A percentile compares a stretch with the other conserved stretches of the same genome.
These are phyloP conservation scores for Aegotheles bennettii DNA, from an alignment of 2,113 vertebrate genomes.

Conservation along the genomic window DNA sequence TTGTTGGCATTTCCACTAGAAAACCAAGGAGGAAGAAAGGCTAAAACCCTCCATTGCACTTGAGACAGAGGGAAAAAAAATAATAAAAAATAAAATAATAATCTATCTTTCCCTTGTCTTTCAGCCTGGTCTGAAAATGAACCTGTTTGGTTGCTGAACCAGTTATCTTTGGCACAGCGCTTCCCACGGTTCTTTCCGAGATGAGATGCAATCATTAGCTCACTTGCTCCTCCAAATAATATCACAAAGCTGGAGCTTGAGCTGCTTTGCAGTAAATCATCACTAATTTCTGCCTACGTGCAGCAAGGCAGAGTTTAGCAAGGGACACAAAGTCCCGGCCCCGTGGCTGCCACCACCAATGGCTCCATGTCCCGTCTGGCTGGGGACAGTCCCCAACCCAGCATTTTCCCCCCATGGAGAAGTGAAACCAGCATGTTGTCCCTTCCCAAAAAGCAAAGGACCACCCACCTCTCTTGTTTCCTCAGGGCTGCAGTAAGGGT, in stretches of 20 bases:
- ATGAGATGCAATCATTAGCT: conserved; percentile 2
- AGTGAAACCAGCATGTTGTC: neutral
- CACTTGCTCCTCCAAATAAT: conserved; percentile 5
- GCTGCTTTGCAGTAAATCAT: neutral
- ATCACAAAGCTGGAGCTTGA: neutral
- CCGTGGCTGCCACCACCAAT: neutral
- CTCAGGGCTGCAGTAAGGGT: neutral
- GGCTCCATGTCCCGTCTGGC: neutral
- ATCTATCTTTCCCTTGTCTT: conserved; percentile 55
- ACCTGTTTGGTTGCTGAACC: conserved; percentile 46
- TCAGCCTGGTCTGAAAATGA: conserved; percentile 39
- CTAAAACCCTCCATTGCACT: conserved; percentile 19
- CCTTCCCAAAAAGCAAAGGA: neutral
- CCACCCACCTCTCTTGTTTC: neutral
- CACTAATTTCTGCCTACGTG: neutral
- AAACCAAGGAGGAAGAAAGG: neutral
- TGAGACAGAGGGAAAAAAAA: neutral
- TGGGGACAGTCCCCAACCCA: neutral
- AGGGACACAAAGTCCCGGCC: rapidly evolving
- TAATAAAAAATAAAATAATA: neutral
- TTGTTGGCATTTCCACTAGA: neutral
- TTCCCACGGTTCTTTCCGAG: neutral
- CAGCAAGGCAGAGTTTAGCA: neutral
- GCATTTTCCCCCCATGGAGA: rapidly evolving
- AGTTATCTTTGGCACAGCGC: conserved; percentile 4